Conservation (phyloP, 2,888 invertebrate species). For the Leptopilina syphax region DNA sequence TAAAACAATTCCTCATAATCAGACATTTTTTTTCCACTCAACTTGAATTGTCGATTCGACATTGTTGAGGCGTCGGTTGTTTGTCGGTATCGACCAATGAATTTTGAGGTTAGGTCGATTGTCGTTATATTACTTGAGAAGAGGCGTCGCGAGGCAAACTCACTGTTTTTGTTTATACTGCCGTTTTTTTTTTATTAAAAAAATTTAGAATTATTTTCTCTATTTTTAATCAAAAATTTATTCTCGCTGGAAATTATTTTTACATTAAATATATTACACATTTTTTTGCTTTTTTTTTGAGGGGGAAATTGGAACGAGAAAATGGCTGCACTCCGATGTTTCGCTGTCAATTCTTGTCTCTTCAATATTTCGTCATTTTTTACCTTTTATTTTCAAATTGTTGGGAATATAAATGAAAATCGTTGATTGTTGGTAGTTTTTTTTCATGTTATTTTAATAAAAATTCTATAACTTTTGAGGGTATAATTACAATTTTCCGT, state of each 20-base stretch:
- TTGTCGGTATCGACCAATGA: conserved; percentile 28
- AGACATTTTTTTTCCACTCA: not conserved
- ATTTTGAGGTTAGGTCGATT: conserved; percentile 30
- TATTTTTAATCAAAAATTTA: not conserved
- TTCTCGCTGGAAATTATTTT: not conserved
- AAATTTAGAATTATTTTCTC: too few species aligned
- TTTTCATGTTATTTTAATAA: too few species aligned
- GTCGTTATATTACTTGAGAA: not conserved
- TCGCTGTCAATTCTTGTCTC: conserved; percentile 36
- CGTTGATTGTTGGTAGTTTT: too few species aligned
- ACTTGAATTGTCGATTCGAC: not conserved
- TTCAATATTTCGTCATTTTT: conserved; percentile 51
- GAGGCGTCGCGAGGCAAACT: conserved; percentile 5
- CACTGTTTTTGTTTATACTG: conserved; percentile 33
- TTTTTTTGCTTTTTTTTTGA: conserved; percentile 5
- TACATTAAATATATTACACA: not conserved
- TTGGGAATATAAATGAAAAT: too few species aligned
- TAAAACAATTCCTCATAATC: not conserved
- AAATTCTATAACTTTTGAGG: too few species aligned
- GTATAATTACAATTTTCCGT: too few species aligned
- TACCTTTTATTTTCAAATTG: too few species aligned
- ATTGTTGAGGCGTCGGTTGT: conserved; percentile 35
- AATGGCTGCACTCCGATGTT: conserved; percentile 34
- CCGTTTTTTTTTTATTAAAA: not conserved
- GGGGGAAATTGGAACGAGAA: conserved; percentile 30